A percentile compares a stretch with the other conserved stretches of the same genome.
These are phyloP conservation scores for Leptodactylus fallax DNA, from an alignment of 2,797 vertebrate genomes.

Conservation along the genomic window DNA sequence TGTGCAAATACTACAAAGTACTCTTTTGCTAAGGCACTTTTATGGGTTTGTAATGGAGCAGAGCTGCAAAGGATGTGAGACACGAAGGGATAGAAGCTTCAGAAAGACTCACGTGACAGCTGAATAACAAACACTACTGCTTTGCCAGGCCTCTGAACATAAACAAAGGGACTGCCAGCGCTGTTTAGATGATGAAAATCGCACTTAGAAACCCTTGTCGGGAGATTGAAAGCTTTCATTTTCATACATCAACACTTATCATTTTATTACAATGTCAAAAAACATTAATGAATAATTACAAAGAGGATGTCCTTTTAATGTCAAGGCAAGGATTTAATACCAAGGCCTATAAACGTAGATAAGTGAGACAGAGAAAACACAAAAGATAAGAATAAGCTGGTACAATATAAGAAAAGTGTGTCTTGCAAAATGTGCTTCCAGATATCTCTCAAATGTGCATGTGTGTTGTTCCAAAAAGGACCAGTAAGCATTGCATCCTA, in stretches of 20 bases:
- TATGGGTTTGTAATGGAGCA: too few species aligned
- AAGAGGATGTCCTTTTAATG: too few species aligned
- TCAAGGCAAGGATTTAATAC: too few species aligned
- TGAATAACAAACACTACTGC: too few species aligned
- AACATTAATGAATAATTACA: neutral
- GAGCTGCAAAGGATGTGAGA: too few species aligned
- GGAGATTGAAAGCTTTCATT: neutral
- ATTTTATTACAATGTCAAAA: neutral
- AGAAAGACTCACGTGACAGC: too few species aligned
- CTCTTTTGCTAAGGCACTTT: too few species aligned
- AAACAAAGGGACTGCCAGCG: too few species aligned
- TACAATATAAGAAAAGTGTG: neutral
- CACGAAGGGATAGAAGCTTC: too few species aligned
- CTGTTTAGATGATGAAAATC: neutral
- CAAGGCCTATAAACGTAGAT: neutral
- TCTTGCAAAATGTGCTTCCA: neutral
- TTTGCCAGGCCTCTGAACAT: too few species aligned
- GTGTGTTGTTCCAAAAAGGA: neutral
- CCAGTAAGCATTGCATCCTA: neutral
- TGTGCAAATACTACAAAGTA: neutral
- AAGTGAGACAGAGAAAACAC: neutral
- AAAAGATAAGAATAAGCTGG: conserved; percentile 12
- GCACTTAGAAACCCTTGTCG: neutral
- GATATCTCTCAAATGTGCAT: neutral
- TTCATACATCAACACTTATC: neutral